Percentiles rank a stretch among this genome's conserved stretches.
These are phyloP conservation scores for Chirona hameri DNA, from an alignment of 2,888 invertebrate genomes.

Conservation along the genomic window DNA sequence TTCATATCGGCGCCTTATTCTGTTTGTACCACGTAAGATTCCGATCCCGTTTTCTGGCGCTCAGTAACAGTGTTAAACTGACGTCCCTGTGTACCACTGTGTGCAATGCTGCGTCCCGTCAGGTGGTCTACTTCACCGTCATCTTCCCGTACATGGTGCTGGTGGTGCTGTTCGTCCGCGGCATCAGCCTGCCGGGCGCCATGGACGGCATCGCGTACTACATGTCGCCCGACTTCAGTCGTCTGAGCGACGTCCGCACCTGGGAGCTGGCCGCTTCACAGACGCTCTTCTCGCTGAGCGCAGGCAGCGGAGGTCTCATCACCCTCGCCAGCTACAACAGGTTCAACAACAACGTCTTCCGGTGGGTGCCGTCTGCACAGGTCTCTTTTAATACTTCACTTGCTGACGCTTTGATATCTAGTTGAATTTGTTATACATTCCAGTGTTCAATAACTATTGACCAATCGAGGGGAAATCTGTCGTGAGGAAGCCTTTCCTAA, in stretches of 20 bases:
- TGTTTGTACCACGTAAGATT: too few species aligned
- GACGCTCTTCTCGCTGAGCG: constrained; percentile 96
- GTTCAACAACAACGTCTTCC: constrained; percentile 96
- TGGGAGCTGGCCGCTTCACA: constrained; percentile 99
- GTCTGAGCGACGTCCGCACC: constrained; percentile 54
- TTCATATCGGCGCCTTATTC: too few species aligned
- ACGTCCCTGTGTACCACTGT: too few species aligned
- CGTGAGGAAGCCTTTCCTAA: too few species aligned
- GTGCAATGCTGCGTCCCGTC: constrained; percentile 25
- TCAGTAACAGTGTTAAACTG: too few species aligned
- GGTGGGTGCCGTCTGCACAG: constrained; percentile 55
- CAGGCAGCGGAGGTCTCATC: constrained; percentile 92
- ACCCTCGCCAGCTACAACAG: constrained; percentile 98
- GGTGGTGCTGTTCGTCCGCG: constrained; percentile 81
- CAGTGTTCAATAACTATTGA: too few species aligned
- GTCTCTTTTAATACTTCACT: too few species aligned
- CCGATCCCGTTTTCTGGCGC: too few species aligned
- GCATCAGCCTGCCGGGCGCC: constrained; percentile 89
- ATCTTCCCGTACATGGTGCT: constrained; percentile 94
- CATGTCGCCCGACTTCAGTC: constrained; percentile 75
- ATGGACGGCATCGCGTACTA: constrained; percentile 89
- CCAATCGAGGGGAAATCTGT: too few species aligned
- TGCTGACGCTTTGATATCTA: too few species aligned
- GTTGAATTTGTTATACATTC: too few species aligned
- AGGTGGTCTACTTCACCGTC: constrained; percentile 98